These are phyloP conservation scores for Drosophila suzukii DNA, from an alignment of 1,140 invertebrate species.

Conservation along the genomic window DNA sequence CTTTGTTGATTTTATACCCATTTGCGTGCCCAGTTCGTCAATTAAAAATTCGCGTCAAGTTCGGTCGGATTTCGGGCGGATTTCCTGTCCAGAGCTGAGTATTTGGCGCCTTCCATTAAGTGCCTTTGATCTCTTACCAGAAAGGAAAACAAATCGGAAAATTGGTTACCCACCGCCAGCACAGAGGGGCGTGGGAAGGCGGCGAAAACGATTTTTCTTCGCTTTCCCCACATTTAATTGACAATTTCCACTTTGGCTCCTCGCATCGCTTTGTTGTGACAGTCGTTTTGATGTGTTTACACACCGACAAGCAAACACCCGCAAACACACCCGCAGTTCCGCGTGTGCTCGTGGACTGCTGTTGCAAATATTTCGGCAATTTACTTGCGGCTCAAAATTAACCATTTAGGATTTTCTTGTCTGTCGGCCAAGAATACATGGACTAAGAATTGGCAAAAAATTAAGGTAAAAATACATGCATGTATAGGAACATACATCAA, in stretches of 20 bases:
- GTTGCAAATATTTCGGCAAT: constrained; percentile 50
- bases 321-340: neutral
- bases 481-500: no score
- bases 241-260: constrained; percentile 74
- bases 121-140: constrained; percentile 78
- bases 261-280: constrained; percentile 70
- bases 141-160: constrained; percentile 49
- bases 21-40: constrained; percentile 59
- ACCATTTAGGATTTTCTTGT: constrained; percentile 53
- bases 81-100: constrained; percentile 53
- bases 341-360: constrained; percentile 14
- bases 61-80: constrained; percentile 46
- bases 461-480: neutral
- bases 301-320: constrained; percentile 31
- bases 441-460: neutral
- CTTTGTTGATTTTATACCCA: constrained; percentile 61
- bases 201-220: constrained; percentile 46
- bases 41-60: constrained; percentile 69
- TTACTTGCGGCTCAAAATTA: constrained; percentile 53
- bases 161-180: constrained; percentile 54
- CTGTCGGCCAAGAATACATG: neutral
- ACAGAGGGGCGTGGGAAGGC: constrained; percentile 5
- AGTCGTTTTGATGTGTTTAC: constrained; percentile 75
- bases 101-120: constrained; percentile 70
- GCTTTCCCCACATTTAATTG: constrained; percentile 63